phyloP scores from a whole-genome alignment of 1,140 invertebrate genomes.

The Trypoxylus dichotomus region DNA sequence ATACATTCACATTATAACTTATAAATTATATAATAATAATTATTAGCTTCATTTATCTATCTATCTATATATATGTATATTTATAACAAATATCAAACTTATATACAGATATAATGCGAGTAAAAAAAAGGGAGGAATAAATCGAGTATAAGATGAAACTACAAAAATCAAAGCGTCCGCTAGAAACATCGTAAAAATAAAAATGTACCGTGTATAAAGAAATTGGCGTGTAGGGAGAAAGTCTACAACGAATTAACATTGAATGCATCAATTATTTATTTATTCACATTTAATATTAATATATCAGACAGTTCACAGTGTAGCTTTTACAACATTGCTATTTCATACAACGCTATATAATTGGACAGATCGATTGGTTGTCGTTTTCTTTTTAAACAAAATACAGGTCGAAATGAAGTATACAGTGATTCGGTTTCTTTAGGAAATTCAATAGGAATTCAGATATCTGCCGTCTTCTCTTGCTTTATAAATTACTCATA shows the following conservation, averaged over 20 bases:
- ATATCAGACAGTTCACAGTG: not conserved
- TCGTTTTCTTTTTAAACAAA: not conserved
- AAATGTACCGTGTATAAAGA: too few species aligned
- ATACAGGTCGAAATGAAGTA: too few species aligned
- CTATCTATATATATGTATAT: not conserved
- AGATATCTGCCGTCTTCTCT: not conserved
- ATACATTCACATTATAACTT: slow-evolving; percentile 14
- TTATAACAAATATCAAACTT: slow-evolving; percentile 16
- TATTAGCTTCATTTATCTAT: not conserved
- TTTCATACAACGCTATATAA: not conserved
- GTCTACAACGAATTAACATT: too few species aligned
- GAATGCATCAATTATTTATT: too few species aligned
- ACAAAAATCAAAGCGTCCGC: not conserved
- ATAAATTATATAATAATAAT: not conserved
- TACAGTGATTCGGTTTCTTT: too few species aligned
- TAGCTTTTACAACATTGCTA: not conserved
- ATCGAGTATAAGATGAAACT: not conserved
- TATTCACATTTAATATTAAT: not conserved
- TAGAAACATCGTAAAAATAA: too few species aligned
- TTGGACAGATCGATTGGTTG: not conserved
- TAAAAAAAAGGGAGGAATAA: not conserved
- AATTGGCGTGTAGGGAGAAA: too few species aligned
- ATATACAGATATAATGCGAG: slow-evolving; percentile 13
- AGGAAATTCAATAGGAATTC: not conserved
- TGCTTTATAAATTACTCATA: not conserved